These are phyloP conservation scores for Sturnus vulgaris DNA, from an alignment of 2,113 vertebrate genomes.

Conservation along the genomic window DNA sequence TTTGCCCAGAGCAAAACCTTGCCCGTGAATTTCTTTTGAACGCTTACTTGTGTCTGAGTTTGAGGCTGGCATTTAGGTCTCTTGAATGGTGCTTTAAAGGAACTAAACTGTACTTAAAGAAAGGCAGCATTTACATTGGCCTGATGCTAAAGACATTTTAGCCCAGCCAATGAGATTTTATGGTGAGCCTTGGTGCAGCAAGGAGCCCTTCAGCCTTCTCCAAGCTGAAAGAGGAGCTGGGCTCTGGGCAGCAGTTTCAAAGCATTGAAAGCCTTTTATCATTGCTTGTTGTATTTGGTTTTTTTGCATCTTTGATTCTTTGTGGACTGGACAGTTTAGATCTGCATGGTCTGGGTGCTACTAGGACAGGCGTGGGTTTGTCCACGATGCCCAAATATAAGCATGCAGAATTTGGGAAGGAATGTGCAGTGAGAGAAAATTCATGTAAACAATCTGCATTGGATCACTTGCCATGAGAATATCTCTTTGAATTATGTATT, in stretches of 20 bases:
- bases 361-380: background rate
- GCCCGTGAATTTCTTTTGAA: background rate
- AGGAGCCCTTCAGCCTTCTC: background rate
- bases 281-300: background rate
- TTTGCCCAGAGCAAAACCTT: background rate
- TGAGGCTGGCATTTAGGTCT: background rate
- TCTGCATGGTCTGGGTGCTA: background rate
- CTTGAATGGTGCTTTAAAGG: conserved; percentile 16
- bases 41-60: background rate
- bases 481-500: background rate
- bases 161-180: background rate
- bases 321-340: background rate
- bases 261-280: background rate
- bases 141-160: conserved; percentile 1
- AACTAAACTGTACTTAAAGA: conserved; percentile 45
- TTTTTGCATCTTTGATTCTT: background rate
- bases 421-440: background rate
- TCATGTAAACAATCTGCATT: background rate
- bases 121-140: background rate
- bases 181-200: background rate
- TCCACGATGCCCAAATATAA: background rate
- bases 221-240: background rate
- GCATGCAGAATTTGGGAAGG: background rate
- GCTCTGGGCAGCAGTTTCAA: background rate
- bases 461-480: background rate